Conservation (phyloP, 2,113 vertebrate genomes). For the Pampusana beccarii region DNA sequence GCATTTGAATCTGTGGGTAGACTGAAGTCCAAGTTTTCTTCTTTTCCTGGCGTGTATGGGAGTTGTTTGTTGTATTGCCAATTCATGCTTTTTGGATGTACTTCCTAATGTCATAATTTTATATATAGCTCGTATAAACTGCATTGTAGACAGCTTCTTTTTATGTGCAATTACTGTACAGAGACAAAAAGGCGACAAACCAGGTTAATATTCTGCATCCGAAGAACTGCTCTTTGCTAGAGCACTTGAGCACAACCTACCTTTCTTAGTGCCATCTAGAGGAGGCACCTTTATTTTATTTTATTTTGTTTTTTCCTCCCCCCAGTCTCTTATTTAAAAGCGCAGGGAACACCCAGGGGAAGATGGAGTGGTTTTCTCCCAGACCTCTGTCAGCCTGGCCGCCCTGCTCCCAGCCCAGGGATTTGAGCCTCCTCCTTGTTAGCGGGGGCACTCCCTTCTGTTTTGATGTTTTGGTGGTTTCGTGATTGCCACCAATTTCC, state of each 20-base stretch:
- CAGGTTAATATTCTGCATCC: background rate
- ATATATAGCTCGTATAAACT: background rate
- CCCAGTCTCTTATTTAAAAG: background rate
- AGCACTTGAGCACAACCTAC: background rate
- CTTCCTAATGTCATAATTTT: background rate
- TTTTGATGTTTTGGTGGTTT: conserved; percentile 84
- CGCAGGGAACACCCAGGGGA: background rate
- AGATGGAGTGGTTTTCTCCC: background rate
- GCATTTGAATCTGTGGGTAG: background rate
- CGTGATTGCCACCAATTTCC: conserved; percentile 78
- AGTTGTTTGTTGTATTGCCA: background rate
- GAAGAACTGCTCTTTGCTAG: background rate
- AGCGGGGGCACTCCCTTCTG: conserved; percentile 66
- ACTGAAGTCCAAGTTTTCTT: background rate
- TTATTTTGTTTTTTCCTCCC: background rate
- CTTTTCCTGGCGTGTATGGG: background rate
- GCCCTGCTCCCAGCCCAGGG: conserved; percentile 50
- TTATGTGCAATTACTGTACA: rapidly evolving
- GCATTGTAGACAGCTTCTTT: background rate
- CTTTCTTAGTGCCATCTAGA: background rate
- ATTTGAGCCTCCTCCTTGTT: conserved; percentile 55
- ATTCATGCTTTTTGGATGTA: background rate
- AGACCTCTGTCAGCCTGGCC: background rate
- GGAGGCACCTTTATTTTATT: background rate
- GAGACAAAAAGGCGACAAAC: background rate